Evolutionary conservation across 1,140 invertebrate species (phyloP).

Genomic region (Drosophila lini): DNA sequence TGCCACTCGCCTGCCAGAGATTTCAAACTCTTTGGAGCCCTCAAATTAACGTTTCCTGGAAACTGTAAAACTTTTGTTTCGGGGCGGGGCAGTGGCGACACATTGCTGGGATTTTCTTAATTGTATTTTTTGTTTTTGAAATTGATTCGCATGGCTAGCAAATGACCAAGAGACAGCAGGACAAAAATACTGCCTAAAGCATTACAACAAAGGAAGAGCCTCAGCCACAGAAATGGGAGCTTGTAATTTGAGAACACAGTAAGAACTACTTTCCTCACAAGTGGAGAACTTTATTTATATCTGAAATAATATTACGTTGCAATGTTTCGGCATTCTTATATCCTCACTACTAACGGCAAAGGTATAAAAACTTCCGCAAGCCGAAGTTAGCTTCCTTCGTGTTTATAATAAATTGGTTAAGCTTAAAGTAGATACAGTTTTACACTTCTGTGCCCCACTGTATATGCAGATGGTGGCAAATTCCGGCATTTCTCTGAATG

Average conservation of each 20-base stretch:
- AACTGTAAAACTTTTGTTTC: conserved; percentile 1
- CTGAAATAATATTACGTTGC: not conserved
- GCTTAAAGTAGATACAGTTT: not conserved
- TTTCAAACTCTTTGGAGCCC: conserved; percentile 10
- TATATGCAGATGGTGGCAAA: conserved; percentile 25
- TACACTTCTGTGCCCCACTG: not conserved
- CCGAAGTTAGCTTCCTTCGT: too few species aligned
- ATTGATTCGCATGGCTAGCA: conserved; percentile 26
- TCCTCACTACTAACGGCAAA: too few species aligned
- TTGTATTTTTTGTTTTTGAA: not conserved
- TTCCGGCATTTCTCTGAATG: conserved; percentile 37
- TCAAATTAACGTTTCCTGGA: conserved; percentile 1
- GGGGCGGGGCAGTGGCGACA: not conserved
- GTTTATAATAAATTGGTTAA: not conserved
- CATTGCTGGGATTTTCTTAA: not conserved
- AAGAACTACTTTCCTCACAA: not conserved
- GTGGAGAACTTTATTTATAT: too few species aligned
- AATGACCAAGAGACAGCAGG: not conserved
- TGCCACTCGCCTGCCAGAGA: conserved; percentile 13
- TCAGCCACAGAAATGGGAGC: too few species aligned
- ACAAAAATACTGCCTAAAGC: not conserved
- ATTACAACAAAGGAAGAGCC: not conserved
- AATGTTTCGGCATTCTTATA: not conserved
- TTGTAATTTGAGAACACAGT: not conserved
- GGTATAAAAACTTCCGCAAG: too few species aligned